A percentile compares a stretch with the other conserved stretches of the same genome.
phyloP scores from a whole-genome alignment of 1,140 invertebrate genomes.

The Cataglyphis hispanica region DNA sequence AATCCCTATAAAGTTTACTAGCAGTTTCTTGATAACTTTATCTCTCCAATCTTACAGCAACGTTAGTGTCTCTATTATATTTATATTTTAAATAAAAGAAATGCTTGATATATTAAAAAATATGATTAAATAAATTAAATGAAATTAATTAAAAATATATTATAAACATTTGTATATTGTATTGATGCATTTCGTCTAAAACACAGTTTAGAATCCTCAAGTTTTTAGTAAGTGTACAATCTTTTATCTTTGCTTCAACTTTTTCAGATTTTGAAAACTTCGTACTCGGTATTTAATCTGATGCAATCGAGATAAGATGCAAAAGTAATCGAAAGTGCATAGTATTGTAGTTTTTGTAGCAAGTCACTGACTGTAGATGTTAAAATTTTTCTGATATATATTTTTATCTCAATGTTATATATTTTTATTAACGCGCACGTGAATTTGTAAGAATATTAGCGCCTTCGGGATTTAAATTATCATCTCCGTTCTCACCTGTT shows the following conservation, averaged over 20 bases:
- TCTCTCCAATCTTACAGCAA: conserved; percentile 50
- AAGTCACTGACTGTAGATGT: neutral
- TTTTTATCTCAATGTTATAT: too few relatives aligned
- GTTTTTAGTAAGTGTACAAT: neutral
- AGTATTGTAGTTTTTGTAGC: neutral
- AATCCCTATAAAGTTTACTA: conserved; percentile 53
- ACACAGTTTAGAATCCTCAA: neutral
- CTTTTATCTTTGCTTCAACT: neutral
- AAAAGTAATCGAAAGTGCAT: neutral
- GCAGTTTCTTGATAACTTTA: conserved; percentile 46
- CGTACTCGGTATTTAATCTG: conserved; percentile 61
- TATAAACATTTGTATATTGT: too few relatives aligned
- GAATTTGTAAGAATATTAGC: neutral
- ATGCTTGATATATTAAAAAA: neutral
- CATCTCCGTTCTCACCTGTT: neutral
- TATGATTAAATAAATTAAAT: neutral
- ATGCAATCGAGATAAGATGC: conserved; percentile 11
- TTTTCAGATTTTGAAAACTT: conserved; percentile 62
- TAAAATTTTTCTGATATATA: too few relatives aligned
- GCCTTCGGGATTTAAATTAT: neutral
- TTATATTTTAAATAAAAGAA: neutral
- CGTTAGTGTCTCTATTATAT: conserved; percentile 29
- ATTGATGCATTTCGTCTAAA: neutral
- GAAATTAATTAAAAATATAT: neutral
- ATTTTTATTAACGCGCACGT: too few relatives aligned